These are phyloP conservation scores for Melolontha melolontha DNA, from an alignment of 2,888 invertebrate genomes.

Conservation along the genomic window DNA sequence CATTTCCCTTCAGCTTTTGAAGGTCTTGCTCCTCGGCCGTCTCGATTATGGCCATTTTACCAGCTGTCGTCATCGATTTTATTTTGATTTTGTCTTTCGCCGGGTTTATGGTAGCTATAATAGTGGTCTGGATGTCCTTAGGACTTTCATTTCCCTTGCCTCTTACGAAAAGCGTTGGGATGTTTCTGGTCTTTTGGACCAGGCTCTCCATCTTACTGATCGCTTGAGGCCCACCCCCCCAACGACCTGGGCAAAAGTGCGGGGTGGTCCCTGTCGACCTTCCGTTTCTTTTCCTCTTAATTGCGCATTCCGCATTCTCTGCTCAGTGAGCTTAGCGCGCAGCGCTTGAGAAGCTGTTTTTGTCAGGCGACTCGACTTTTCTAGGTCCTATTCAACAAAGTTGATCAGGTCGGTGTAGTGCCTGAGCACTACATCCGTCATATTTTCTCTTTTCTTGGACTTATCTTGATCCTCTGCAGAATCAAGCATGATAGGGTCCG, in stretches of 20 bases:
- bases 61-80: constrained; percentile 5
- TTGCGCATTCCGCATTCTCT: too few relatives aligned
- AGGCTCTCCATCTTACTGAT: neutral
- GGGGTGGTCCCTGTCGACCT: too few relatives aligned
- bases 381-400: neutral
- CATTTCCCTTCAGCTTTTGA: neutral
- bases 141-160: neutral
- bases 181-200: too few relatives aligned
- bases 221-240: too few relatives aligned
- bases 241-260: neutral
- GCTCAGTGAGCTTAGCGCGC: too few relatives aligned
- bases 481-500: too few relatives aligned
- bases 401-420: neutral
- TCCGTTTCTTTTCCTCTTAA: too few relatives aligned
- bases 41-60: neutral
- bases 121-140: constrained; percentile 3
- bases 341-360: neutral
- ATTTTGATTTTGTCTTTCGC: constrained; percentile 22
- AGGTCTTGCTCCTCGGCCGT: neutral
- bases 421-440: neutral
- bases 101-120: constrained; percentile 4
- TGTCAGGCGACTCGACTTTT: neutral
- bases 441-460: neutral
- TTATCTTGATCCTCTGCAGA: too few relatives aligned
- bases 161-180: constrained; percentile 6